Evolutionary conservation across 2,797 vertebrate species (phyloP), one percentile per base, ranked within the genome.

Genomic region (Furcifer pardalis): DNA sequence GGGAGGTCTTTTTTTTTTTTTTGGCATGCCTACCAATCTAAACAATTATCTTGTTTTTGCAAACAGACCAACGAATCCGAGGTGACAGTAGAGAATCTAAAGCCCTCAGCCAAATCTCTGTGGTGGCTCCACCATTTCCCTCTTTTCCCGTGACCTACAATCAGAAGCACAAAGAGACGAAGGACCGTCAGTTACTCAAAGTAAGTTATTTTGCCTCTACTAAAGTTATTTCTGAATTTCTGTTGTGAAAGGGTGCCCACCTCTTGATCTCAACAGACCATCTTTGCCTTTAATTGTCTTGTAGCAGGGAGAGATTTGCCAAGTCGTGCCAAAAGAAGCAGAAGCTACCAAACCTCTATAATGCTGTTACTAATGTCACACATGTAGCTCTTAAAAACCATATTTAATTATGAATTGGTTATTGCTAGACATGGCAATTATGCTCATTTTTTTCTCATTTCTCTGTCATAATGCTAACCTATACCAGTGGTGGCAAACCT

Each of bases 1-100:
- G n/a, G n/a, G n/a, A n/a, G n/a, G n/a, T n/a, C n/a, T n/a, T n/a
- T n/a, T 21, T 84, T 84, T 85, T 78, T n/a, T 12, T 83, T 40
- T 73, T 85, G 30, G 49, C 35, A 68, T 81, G 66, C 35, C 15
- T 3, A 42, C 71, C 75, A 56, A 0, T 79, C 63, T 80, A 42
- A 91, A 91, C 79, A 66, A 60, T 73, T 72, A 8, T 85, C 32
- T 81, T 91, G 79, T 92, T 90, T 82, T 81, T 92, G 82, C 75
- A 60, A 90, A 92, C 94, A 99, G 98, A 99, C 81, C 97, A 98
- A 88, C 96, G 90, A 77, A 97, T 96, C 89, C 92, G 92, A 85
- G 97, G 97, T 1, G 96, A 96, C 90, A 97, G 95, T 91, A 95
- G 96, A 86, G 97, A 98, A 91, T 95, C 95, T 27, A 96, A 96